Evolutionary conservation across 2,113 vertebrate genomes (phyloP).

Genomic region (Melanotaenia duboulayi): DNA sequence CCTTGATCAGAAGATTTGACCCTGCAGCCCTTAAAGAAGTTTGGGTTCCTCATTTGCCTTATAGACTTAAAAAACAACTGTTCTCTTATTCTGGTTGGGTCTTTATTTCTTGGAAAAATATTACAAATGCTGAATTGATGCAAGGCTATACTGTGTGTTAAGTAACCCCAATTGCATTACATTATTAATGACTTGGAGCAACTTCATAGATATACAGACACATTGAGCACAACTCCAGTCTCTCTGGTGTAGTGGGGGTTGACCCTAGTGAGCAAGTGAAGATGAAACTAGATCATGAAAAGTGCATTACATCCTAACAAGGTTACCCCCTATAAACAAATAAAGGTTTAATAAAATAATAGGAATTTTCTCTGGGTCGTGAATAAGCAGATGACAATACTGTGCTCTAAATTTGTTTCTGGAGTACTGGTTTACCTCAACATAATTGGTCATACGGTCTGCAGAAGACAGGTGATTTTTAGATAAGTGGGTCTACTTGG

Average conservation of each 20-base stretch:
- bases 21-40: neutral
- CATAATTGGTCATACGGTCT: conserved; percentile 68
- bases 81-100: conserved; percentile 19
- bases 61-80: conserved; percentile 25
- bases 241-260: conserved; percentile 25
- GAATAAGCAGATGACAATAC: conserved; percentile 63
- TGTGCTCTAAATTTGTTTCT: conserved; percentile 62
- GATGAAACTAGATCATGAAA: conserved; percentile 58
- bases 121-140: conserved; percentile 41
- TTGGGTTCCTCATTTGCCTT: conserved; percentile 3
- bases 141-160: conserved; percentile 30
- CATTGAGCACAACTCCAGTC: conserved; percentile 20
- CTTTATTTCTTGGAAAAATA: conserved; percentile 35
- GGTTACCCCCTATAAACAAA: conserved; percentile 58
- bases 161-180: conserved; percentile 50
- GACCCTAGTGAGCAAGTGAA: conserved; percentile 40
- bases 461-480: conserved; percentile 75
- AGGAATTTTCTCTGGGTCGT: conserved; percentile 61
- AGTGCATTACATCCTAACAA: conserved; percentile 66
- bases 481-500: conserved; percentile 76
- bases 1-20: conserved; percentile 31
- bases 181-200: conserved; percentile 63
- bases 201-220: conserved; percentile 40
- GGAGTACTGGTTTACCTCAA: conserved; percentile 62
- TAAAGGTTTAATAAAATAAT: conserved; percentile 72